Percentiles rank a stretch among this genome's conserved stretches.
phyloP scores from a whole-genome alignment of 1,140 invertebrate species.

The Drosophila melanogaster region DNA sequence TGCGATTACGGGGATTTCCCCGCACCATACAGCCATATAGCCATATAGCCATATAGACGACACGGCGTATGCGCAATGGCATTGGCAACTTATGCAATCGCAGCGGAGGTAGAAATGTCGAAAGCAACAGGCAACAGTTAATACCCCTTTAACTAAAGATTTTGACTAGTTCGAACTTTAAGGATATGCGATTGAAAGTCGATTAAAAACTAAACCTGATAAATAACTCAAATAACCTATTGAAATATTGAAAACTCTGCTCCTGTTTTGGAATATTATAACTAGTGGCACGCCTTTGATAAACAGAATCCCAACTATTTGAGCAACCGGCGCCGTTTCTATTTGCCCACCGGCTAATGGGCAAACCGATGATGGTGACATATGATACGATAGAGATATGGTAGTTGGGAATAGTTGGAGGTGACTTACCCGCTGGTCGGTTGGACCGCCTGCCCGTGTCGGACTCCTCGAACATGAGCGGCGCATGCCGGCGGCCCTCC shows the following conservation, averaged over 20 bases:
- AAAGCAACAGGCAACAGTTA: too few relatives aligned
- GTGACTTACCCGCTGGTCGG: slow-evolving; percentile 80
- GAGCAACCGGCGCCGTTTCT: slow-evolving; percentile 11
- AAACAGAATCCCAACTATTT: slow-evolving; percentile 3
- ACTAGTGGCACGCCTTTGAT: too few relatives aligned
- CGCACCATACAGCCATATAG: neutral
- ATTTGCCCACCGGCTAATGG: neutral
- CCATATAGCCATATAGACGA: neutral
- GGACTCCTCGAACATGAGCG: slow-evolving; percentile 77
- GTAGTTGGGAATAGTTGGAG: slow-evolving; percentile 2
- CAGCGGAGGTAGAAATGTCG: slow-evolving; percentile 1
- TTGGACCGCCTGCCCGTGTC: slow-evolving; percentile 77
- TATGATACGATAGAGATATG: slow-evolving; percentile 11
- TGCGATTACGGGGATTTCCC: slow-evolving; percentile 27
- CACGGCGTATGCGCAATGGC: slow-evolving; percentile 48
- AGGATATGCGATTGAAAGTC: too few relatives aligned
- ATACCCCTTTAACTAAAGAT: neutral
- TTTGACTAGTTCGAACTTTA: too few relatives aligned
- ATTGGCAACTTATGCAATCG: slow-evolving; percentile 31
- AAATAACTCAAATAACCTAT: too few relatives aligned
- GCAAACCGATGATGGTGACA: slow-evolving; percentile 7
- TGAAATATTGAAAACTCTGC: too few relatives aligned
- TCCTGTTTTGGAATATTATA: neutral
- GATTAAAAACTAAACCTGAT: too few relatives aligned
- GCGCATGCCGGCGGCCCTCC: slow-evolving; percentile 73